Percentiles rank a stretch among this genome's conserved stretches.
Evolutionary conservation across 1,140 invertebrate genomes (phyloP).

Genomic region (Venturia canescens): DNA sequence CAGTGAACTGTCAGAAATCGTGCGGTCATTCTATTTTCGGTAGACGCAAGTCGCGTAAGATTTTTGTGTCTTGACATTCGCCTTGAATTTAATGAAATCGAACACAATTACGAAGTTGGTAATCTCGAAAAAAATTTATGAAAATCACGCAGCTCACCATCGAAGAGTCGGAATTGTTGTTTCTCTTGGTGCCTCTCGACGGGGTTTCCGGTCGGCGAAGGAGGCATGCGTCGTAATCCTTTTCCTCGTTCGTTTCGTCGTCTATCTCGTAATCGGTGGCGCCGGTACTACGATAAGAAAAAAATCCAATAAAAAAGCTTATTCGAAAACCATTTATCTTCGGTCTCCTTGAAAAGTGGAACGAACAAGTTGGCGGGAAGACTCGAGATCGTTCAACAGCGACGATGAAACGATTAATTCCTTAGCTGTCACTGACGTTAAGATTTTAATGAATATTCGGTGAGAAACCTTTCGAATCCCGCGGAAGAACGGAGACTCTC

Average conservation of each 20-base stretch:
- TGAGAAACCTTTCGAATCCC: too few species aligned
- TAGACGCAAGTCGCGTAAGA: not conserved
- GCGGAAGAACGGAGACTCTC: too few species aligned
- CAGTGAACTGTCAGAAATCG: constrained; percentile 11
- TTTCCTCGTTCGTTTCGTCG: constrained; percentile 50
- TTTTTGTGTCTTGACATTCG: not conserved
- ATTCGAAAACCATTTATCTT: not conserved
- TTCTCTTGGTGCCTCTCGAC: constrained; percentile 53
- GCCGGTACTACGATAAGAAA: constrained; percentile 59
- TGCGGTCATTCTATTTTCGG: constrained; percentile 19
- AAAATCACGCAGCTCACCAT: constrained; percentile 58
- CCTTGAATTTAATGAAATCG: not conserved
- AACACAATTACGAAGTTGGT: not conserved
- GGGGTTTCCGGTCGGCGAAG: constrained; percentile 48
- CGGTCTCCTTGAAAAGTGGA: too few species aligned
- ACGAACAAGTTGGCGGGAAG: not conserved
- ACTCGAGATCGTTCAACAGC: too few species aligned
- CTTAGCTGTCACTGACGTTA: too few species aligned
- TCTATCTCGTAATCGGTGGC: constrained; percentile 49
- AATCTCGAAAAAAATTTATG: not conserved
- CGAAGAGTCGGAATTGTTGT: constrained; percentile 55
- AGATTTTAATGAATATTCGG: too few species aligned
- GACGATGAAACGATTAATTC: too few species aligned
- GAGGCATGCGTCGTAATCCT: constrained; percentile 54
- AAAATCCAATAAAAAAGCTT: not conserved